phyloP scores from a whole-genome alignment of 2,888 invertebrate genomes.

The Neoitamus cyanurus region DNA sequence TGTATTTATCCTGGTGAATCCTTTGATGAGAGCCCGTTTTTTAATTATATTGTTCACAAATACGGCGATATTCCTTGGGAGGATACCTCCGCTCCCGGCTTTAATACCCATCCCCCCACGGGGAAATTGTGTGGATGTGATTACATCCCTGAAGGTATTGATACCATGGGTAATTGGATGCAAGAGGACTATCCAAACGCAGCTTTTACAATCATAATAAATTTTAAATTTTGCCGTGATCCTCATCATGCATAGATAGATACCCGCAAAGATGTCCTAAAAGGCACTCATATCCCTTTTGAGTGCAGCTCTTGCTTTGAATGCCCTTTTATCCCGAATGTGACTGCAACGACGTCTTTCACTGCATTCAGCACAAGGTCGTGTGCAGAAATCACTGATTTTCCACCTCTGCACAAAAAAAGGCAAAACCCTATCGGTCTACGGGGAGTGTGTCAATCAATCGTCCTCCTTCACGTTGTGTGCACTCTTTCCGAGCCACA shows the following conservation, averaged over 20 bases:
- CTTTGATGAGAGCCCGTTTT: constrained; percentile 7
- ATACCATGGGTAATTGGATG: background rate
- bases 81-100: no score
- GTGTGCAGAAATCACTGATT: background rate
- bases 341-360: background rate
- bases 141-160: background rate
- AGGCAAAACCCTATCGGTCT: background rate
- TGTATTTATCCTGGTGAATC: constrained; percentile 4
- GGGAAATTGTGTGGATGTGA: background rate
- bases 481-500: background rate
- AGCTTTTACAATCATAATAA: background rate
- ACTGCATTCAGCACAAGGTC: background rate
- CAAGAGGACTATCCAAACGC: background rate
- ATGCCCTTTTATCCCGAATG: background rate
- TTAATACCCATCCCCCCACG: background rate
- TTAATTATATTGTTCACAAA: background rate
- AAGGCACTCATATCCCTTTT: background rate
- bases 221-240: background rate
- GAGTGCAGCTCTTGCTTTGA: background rate
- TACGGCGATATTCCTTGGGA: background rate
- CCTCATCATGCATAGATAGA: background rate
- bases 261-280: background rate
- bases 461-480: background rate
- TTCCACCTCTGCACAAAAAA: background rate
- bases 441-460: background rate